These are phyloP conservation scores for Onchidella celtica DNA, from an alignment of 2,888 invertebrate species.

Conservation along the genomic window DNA sequence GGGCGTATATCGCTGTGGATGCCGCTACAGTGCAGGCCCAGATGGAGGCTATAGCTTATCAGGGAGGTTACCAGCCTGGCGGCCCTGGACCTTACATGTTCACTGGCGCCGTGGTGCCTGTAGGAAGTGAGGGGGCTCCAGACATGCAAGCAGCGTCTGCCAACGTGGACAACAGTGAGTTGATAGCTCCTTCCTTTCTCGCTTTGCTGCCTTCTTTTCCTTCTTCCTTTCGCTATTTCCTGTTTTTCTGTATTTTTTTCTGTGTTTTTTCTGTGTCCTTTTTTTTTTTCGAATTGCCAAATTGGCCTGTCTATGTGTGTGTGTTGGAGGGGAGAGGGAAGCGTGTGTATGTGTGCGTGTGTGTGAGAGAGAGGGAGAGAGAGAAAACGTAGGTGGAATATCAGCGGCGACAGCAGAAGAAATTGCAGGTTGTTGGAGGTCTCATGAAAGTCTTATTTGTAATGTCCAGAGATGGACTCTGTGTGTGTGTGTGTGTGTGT, in stretches of 20 bases:
- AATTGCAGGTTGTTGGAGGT: too few relatives aligned
- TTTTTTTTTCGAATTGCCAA: too few relatives aligned
- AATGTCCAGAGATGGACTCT: too few relatives aligned
- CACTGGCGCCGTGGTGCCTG: neutral
- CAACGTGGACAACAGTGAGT: conserved; percentile 31
- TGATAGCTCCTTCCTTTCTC: neutral
- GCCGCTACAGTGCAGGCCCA: conserved; percentile 1
- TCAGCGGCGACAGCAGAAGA: too few relatives aligned
- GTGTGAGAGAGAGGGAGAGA: too few relatives aligned
- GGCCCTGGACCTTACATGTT: neutral
- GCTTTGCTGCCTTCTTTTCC: neutral
- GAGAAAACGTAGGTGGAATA: too few relatives aligned
- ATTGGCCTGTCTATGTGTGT: too few relatives aligned
- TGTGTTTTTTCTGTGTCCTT: too few relatives aligned
- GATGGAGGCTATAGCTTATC: neutral
- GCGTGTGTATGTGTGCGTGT: too few relatives aligned
- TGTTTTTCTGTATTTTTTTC: neutral
- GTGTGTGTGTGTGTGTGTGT: too few relatives aligned
- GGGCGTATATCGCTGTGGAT: conserved; percentile 19
- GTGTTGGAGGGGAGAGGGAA: too few relatives aligned
- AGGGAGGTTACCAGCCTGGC: conserved; percentile 8
- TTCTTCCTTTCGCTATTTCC: neutral
- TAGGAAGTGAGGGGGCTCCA: neutral
- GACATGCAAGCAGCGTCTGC: neutral
- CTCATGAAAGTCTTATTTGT: too few relatives aligned